Evolutionary conservation across 2,888 invertebrate species (phyloP), one percentile per base, ranked within the genome.

Genomic region (Cyclophora albipunctata): DNA sequence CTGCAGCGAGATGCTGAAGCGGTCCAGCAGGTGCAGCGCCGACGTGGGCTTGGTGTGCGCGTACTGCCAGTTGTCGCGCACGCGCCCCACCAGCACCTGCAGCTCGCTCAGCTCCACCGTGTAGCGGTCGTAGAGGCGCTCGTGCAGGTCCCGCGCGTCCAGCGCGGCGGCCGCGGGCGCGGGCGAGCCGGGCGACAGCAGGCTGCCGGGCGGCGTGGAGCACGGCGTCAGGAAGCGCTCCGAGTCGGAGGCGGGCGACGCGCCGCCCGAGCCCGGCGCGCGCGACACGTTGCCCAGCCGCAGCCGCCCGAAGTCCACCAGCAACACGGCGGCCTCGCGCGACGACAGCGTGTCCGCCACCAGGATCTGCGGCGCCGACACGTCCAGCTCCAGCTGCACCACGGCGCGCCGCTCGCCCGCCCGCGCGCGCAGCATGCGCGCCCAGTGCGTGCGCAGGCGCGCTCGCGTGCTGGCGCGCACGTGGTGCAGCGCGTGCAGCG

Each of bases 311-410:
- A 98, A 95, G 89, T 98, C 98, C 49, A 97, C 91, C 45, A 98
- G 93, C 47, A 97, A 92, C 64, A 96, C 93, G 5, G 93, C 90
- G 0, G 94, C 93, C 71, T 93, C 94, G 49, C 92, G 91, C 64
- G 94, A 93, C 46, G 90, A 90, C 74, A 95, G 93, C 69, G 93
- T 91, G 73, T 97, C 96, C 42, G 96, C 95, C 58, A 98, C 91
- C 64, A 98, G 91, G 59, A 98, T 95, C 77, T 97, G 96, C 0
- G 98, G 98, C 2, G 98, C 98, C 3, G 95, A 95, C 58, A 98
- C 95, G 78, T 98, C 96, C 62, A 98, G 90, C 71, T 96, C 93
- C 55, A 98, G 89, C 58, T 96, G 95, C 97, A 97, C 98, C 7
- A 92, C 91, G 33, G 92, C 92, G 3, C 95, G 90, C 53, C 42